These are phyloP conservation scores for Gymnopithys bicolor DNA, from an alignment of 2,797 vertebrate genomes.

Conservation along the genomic window DNA sequence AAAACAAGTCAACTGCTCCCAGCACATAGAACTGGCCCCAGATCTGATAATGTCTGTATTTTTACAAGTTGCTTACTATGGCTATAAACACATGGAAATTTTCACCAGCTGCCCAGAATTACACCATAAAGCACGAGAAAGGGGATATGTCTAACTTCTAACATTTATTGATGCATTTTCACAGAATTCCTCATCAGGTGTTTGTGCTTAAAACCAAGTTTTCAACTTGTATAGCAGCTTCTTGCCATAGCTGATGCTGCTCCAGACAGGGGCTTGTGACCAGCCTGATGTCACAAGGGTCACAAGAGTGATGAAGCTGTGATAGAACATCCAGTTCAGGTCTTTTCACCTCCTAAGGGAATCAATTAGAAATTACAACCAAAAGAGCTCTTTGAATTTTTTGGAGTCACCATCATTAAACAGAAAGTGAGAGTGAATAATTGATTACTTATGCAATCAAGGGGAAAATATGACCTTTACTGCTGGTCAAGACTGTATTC, in stretches of 20 bases:
- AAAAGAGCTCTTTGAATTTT: constrained; percentile 4
- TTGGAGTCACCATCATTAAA: not conserved
- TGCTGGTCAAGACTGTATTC: not conserved
- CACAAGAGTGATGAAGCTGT: not conserved
- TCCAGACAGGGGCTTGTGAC: fast-evolving
- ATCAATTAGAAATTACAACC: constrained; percentile 29
- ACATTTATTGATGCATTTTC: not conserved
- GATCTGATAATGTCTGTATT: not conserved
- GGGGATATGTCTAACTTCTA: not conserved
- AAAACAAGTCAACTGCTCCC: not conserved
- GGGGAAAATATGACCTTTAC: not conserved
- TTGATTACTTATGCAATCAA: not conserved
- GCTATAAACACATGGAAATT: not conserved
- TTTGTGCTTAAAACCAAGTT: not conserved
- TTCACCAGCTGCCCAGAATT: not conserved
- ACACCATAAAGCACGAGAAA: not conserved
- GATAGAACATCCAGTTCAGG: not conserved
- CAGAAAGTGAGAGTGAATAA: not conserved
- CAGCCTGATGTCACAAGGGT: no score
- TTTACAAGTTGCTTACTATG: not conserved
- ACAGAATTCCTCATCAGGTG: not conserved
- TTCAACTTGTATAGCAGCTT: not conserved
- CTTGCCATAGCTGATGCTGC: not conserved
- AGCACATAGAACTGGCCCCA: not conserved
- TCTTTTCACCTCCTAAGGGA: not conserved